Evolutionary conservation across 1,140 invertebrate species (phyloP), one percentile per base, ranked within the genome.

Genomic region (Acromyrmex charruanus): DNA sequence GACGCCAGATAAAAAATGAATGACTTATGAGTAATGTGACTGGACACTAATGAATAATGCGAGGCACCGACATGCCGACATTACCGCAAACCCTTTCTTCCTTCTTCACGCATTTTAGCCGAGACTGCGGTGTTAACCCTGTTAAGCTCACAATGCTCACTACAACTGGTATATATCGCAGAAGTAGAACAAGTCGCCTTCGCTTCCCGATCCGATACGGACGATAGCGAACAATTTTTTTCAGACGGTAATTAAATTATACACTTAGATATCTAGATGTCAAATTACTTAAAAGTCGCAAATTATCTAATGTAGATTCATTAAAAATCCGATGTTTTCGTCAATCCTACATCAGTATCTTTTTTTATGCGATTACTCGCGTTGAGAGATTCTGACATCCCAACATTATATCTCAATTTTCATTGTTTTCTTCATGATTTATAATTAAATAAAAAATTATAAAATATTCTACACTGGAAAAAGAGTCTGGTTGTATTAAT

Each of bases 11-110:
- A 75, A 84, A 58, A 84, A 58, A 84, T 61, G 68, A 49, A 74
- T 25, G 80, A 74, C 55, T 61, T 71, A 74, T 75, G 80, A 84
- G 74, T 84, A 75, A 84, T 75, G 69, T 58, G 69, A 74, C 39
- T 74, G 55, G 68, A 51, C 66, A 66, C 79, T 74, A 53, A 82
- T 74, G 68, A 82, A 74, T 82, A 74, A 82, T 66, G 68, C 66
- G 53, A 59, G 14, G 35, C 18, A 39, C 35, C 53, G 25, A 74
- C 68, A 49, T 44, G 68, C 44, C 80, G 68, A 28, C 80, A 74
- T 74, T 74, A 61, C 53, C 53, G 66, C 35, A 31, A 72, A 49
- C 58, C 68, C 72, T 31, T 84, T 61, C 55, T 61, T 84, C 21
- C 25, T 61, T 61, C 69, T 75, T 51, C 80, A 51, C 69, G 69